Conservation (phyloP, 2,113 vertebrate species). For the Ptilorrhoa leucosticta region DNA sequence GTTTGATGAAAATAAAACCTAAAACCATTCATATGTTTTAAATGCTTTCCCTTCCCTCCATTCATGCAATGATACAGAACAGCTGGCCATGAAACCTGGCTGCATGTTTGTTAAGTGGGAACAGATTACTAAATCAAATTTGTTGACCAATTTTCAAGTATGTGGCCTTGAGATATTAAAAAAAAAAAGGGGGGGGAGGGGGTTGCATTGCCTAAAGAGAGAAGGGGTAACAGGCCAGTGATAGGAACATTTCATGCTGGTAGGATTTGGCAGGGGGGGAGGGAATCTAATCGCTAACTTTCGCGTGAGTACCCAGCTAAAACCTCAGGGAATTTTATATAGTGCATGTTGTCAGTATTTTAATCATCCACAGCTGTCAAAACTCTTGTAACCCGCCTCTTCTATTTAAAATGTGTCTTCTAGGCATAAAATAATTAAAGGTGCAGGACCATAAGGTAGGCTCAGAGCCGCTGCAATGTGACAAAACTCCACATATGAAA, state of each 20-base stretch:
- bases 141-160: conserved; percentile 60
- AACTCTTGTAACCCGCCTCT: conserved; percentile 85
- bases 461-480: conserved; percentile 76
- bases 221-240: conserved; percentile 2
- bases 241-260: conserved; percentile 20
- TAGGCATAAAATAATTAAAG: conserved; percentile 93
- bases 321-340: conserved; percentile 80
- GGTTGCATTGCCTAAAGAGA: conserved; percentile 10
- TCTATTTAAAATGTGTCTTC: conserved; percentile 90
- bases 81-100: conserved; percentile 62
- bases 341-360: conserved; percentile 85
- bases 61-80: conserved; percentile 57
- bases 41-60: not conserved
- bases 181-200: too few relatives aligned
- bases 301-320: conserved; percentile 74
- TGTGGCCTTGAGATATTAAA: conserved; percentile 40
- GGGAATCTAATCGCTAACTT: conserved; percentile 70
- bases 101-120: conserved; percentile 63
- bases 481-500: conserved; percentile 82
- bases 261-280: conserved; percentile 41
- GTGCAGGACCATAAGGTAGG: conserved; percentile 76
- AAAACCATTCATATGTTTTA: conserved; percentile 39
- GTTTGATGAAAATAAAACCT: conserved; percentile 1
- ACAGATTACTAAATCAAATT: conserved; percentile 66
- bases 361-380: conserved; percentile 88